phyloP scores from a whole-genome alignment of 2,888 invertebrate species.

The Molanna angustata region DNA sequence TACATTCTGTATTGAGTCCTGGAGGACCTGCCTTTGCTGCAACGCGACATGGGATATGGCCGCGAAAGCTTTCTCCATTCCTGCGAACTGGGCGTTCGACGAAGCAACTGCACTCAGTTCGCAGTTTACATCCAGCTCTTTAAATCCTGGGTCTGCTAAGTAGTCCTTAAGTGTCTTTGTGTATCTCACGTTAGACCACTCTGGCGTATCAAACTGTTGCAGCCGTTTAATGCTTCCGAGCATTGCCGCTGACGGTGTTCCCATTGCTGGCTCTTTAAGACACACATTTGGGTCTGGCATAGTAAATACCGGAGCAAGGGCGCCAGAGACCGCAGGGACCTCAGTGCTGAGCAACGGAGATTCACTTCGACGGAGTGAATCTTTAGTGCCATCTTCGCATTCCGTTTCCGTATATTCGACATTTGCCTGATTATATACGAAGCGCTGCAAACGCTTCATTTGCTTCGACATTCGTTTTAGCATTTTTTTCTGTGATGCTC shows the following conservation, averaged over 20 bases:
- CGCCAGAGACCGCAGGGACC: too few species aligned
- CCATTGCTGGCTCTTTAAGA: constrained; percentile 2
- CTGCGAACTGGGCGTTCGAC: not conserved
- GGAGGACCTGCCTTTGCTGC: not conserved
- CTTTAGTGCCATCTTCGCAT: not conserved
- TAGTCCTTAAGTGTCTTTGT: not conserved
- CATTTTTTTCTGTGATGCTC: constrained; percentile 3
- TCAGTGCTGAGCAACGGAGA: not conserved
- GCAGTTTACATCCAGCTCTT: not conserved
- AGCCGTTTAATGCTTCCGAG: not conserved
- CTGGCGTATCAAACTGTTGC: not conserved
- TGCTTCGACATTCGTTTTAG: not conserved
- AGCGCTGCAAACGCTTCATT: not conserved
- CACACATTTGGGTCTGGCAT: constrained; percentile 5
- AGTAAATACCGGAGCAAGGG: not conserved
- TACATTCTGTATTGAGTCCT: not conserved
- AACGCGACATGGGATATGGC: not conserved
- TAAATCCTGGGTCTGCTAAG: not conserved
- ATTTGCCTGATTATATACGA: not conserved
- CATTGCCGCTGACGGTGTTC: not conserved
- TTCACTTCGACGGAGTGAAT: not conserved
- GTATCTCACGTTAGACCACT: constrained; percentile 3
- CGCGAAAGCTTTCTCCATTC: not conserved
- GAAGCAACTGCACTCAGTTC: not conserved
- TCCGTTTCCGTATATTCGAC: not conserved